Evolutionary conservation across 2,888 invertebrate species (phyloP).

Genomic region (Hermodice carunculata): DNA sequence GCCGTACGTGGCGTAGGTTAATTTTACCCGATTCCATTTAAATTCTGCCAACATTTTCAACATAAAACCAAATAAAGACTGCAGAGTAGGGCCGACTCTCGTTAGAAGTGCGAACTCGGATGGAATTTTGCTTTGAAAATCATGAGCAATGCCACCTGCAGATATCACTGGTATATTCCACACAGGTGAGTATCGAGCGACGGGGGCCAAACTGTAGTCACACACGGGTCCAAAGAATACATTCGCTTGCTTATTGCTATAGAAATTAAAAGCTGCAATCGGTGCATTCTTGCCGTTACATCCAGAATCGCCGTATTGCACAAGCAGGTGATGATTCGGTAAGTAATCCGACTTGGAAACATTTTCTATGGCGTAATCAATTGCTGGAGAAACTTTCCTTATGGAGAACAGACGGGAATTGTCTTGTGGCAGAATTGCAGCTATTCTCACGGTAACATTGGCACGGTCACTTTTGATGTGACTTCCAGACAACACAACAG

Average conservation of each 20-base stretch:
- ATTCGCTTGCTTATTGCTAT: conserved; percentile 42
- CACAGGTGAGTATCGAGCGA: conserved; percentile 84
- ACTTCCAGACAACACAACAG: too few relatives aligned
- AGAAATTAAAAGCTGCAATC: conserved; percentile 54
- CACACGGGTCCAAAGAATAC: conserved; percentile 64
- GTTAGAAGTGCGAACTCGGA: conserved; percentile 78
- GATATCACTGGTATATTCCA: conserved; percentile 94
- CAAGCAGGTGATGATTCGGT: conserved; percentile 15
- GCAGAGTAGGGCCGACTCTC: conserved; percentile 47
- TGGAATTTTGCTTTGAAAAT: conserved; percentile 55
- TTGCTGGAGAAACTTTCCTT: conserved; percentile 31
- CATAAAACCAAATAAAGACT: not conserved
- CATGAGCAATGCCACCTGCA: conserved; percentile 64
- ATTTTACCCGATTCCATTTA: too few relatives aligned
- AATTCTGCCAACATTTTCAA: not conserved
- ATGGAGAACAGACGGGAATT: conserved; percentile 36
- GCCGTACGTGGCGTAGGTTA: too few relatives aligned
- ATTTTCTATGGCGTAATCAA: conserved; percentile 28
- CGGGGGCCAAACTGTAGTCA: conserved; percentile 84
- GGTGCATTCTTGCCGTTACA: conserved; percentile 45
- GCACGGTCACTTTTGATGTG: too few relatives aligned
- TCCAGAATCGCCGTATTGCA: conserved; percentile 37
- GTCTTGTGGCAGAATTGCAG: conserved; percentile 33
- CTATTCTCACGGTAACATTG: conserved; percentile 19
- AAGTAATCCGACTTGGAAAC: conserved; percentile 15